phyloP scores from a whole-genome alignment of 2,797 vertebrate genomes.

The Babyrousa celebensis region DNA sequence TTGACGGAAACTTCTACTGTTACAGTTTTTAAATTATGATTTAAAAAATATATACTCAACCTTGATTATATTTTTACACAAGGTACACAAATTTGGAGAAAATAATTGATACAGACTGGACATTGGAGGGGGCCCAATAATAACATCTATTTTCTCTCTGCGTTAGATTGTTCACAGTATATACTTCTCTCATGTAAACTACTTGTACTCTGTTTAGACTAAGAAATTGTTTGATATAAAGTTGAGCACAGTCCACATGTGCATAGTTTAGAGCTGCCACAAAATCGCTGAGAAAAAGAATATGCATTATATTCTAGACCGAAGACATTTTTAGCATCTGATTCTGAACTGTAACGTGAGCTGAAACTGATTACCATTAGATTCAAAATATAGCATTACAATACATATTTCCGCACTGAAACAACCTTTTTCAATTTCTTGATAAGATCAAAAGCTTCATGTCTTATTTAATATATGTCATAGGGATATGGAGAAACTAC shows the following conservation, averaged over 20 bases:
- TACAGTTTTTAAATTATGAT: not conserved
- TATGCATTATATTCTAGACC: not conserved
- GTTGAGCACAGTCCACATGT: not conserved
- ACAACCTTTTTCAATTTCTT: not conserved
- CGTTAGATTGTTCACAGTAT: not conserved
- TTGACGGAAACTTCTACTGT: not conserved
- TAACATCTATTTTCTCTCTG: not conserved
- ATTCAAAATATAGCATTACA: not conserved
- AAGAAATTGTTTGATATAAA: not conserved
- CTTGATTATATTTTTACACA: not conserved
- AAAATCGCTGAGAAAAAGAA: not conserved
- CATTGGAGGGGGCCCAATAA: not conserved
- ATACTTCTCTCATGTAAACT: conserved; percentile 5
- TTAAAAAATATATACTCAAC: not conserved
- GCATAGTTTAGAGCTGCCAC: not conserved
- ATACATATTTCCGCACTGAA: not conserved
- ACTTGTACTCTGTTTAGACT: not conserved
- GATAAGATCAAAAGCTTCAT: not conserved
- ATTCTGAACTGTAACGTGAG: not conserved
- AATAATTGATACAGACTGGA: not conserved
- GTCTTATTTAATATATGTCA: not conserved
- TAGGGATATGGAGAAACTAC: not conserved
- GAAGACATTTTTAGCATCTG: not conserved
- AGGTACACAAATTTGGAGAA: not conserved
- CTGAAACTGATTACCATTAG: not conserved